These are phyloP conservation scores for Diadumene lineata DNA, from an alignment of 92 coral and sea anemone species.

Conservation along the genomic window DNA sequence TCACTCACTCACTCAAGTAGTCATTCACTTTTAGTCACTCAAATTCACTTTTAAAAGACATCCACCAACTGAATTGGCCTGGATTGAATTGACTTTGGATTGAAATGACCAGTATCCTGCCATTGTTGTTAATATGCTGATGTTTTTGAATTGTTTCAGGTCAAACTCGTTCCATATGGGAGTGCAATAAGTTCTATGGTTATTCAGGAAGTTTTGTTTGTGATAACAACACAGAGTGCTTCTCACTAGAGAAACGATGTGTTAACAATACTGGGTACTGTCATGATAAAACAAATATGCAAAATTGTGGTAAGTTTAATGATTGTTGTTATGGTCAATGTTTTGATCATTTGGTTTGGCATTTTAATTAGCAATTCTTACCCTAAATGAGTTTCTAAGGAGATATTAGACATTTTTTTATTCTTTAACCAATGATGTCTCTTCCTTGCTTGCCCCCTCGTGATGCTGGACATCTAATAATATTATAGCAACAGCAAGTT, in stretches of 20 bases:
- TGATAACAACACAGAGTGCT: slow-evolving; percentile 37
- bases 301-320: slow-evolving; percentile 49
- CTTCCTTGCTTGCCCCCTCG: too few relatives aligned
- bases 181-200: neutral
- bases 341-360: neutral
- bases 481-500: too few relatives aligned
- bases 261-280: slow-evolving; percentile 28
- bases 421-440: too few relatives aligned
- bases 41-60: too few relatives aligned
- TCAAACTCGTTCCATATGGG: neutral
- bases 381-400: too few relatives aligned
- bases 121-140: too few relatives aligned
- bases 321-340: neutral
- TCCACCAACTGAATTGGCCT: too few relatives aligned
- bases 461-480: too few relatives aligned
- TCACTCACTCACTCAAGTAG: neutral
- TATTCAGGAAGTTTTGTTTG: slow-evolving; percentile 22
- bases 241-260: slow-evolving; percentile 25
- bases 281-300: slow-evolving; percentile 48
- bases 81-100: too few relatives aligned
- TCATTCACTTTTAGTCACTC: neutral
- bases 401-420: too few relatives aligned
- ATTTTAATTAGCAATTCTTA: neutral
- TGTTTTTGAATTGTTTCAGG: neutral
- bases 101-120: too few relatives aligned